These are phyloP conservation scores for Keiferia lycopersicella DNA, from an alignment of 2,888 invertebrate genomes.

Conservation along the genomic window DNA sequence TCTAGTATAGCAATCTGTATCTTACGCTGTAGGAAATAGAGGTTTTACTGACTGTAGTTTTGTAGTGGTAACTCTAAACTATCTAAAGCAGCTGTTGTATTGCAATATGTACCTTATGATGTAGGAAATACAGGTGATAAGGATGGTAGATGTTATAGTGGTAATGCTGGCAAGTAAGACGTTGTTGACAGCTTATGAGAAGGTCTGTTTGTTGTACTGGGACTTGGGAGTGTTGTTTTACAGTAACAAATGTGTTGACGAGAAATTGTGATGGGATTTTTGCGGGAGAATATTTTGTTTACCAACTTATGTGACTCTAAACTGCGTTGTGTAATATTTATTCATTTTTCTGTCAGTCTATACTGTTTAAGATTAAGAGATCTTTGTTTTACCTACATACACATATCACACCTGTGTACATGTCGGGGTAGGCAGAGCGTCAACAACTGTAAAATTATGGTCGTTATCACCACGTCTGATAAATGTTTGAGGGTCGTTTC, in stretches of 20 bases:
- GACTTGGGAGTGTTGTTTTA: conserved; percentile 32
- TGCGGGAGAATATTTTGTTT: not conserved
- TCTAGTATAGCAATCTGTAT: not conserved
- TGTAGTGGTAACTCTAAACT: not conserved
- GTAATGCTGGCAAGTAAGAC: conserved; percentile 36
- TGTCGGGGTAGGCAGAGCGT: too few relatives aligned
- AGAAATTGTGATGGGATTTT: not conserved
- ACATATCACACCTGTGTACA: too few relatives aligned
- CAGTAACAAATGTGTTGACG: conserved; percentile 20
- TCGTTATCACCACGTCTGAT: too few relatives aligned
- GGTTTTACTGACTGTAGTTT: too few relatives aligned
- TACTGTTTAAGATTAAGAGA: too few relatives aligned
- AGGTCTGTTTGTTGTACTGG: conserved; percentile 50
- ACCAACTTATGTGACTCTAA: too few relatives aligned
- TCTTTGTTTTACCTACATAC: too few relatives aligned
- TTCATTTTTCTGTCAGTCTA: too few relatives aligned
- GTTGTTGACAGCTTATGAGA: conserved; percentile 68
- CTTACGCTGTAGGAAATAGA: not conserved
- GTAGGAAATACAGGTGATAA: not conserved
- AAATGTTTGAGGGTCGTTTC: too few relatives aligned
- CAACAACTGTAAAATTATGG: too few relatives aligned
- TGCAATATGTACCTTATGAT: not conserved
- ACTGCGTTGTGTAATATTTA: too few relatives aligned
- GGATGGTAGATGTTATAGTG: not conserved
- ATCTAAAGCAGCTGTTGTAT: not conserved